These are phyloP conservation scores for Coptotermes formosanus DNA, from an alignment of 1,140 invertebrate species.

Conservation along the genomic window DNA sequence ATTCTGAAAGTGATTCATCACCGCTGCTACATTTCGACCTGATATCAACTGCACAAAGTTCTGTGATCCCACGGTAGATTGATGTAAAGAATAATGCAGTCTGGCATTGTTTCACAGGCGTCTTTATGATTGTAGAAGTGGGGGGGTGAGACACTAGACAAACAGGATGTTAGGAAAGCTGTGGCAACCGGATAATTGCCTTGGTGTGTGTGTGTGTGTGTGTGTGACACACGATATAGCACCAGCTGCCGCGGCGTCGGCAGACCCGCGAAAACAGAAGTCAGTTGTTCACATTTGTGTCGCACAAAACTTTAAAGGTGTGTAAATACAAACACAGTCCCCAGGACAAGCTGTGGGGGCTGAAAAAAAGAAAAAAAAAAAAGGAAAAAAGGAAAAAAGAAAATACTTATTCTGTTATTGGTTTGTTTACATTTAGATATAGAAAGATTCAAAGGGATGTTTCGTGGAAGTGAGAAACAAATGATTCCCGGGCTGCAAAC, in stretches of 20 bases:
- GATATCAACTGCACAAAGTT: too few relatives aligned
- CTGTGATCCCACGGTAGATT: not conserved
- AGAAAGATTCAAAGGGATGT: not conserved
- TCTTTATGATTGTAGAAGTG: not conserved
- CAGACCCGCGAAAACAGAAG: not conserved
- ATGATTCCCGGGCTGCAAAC: too few relatives aligned
- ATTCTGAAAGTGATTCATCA: too few relatives aligned
- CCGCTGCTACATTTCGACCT: too few relatives aligned
- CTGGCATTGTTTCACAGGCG: not conserved
- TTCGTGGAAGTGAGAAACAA: not conserved
- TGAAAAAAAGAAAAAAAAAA: not conserved
- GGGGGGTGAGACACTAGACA: not conserved
- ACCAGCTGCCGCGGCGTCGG: not conserved
- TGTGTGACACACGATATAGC: not conserved
- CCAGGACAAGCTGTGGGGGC: not conserved
- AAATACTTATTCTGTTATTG: too few relatives aligned
- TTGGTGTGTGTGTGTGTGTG: not conserved
- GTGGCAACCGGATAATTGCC: not conserved
- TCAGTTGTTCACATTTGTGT: slow-evolving; percentile 4
- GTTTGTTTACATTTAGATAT: not conserved
- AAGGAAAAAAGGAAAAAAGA: too few relatives aligned
- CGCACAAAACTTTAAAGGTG: not conserved
- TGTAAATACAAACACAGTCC: not conserved
- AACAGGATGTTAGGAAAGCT: slow-evolving; percentile 1
- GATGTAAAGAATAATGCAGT: too few relatives aligned